Base-by-base conservation (phyloP, 2,797 vertebrate species). In the Buphagus erythrorhynchus region DNA sequence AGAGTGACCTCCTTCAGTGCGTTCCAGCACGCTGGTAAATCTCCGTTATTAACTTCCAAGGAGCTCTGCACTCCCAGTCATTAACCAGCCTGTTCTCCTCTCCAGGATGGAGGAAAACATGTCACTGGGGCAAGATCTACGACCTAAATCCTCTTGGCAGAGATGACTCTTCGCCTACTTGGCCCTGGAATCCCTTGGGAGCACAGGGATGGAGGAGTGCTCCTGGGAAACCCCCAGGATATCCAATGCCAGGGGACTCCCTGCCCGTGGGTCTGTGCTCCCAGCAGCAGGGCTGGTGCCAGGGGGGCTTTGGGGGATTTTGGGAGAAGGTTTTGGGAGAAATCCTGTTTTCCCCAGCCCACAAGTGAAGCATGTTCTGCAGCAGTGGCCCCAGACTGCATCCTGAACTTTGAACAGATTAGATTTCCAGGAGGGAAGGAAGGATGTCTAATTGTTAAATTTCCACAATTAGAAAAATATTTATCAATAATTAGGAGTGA, bases 361-460 rank as follows among this genome's bases (percentile, higher is more conserved):
- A 2, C 0, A 16, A 52, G 10, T 2, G 42, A 28, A 63, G 58
- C 0, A 0, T 5, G 49, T 29, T 90, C 58, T 0, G 2, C 55
- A 14, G n/a, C 2, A 0, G 0, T 1, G 0, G 59, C 61, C 52
- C 68, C 76, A 72, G 88, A 2, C 54, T 28, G 17, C 63, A 57
- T 92, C 83, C 86, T 86, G 93, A 69, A 36, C 92, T 84, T 67
- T 10, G 13, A 67, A 48, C 71, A 16, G 74, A 95, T 96, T 92
- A 10, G 63, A 90, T 94, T 94, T 91, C 45, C 74, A 54, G 69
- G 81, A 57, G 74, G 93, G 88, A 96, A 96, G 90, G 92, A 96
- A 97, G 96, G 86, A 95, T 74, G 88, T 83, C 80, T 94, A 93
- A 96, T 87, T 73, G 86, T 88, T 96, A 89, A 73, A 96, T 96